These are phyloP conservation scores for Philhelius pedissequus DNA, from an alignment of 2,888 invertebrate genomes.

Conservation along the genomic window DNA sequence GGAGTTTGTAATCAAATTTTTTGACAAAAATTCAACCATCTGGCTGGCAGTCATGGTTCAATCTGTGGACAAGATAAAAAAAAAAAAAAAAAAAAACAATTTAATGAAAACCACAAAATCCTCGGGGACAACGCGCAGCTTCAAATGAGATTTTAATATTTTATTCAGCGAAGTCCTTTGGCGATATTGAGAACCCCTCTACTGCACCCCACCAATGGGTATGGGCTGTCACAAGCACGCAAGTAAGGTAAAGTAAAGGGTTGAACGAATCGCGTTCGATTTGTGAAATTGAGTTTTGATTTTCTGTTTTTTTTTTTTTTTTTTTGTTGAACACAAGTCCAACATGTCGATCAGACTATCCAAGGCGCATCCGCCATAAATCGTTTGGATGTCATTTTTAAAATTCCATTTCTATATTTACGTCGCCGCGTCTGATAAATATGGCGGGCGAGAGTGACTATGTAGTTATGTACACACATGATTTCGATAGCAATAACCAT, in stretches of 20 bases:
- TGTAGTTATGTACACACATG: neutral
- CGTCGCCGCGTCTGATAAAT: neutral
- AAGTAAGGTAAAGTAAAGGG: too few species aligned
- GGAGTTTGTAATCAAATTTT: conserved; percentile 20
- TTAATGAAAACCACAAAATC: conserved; percentile 47
- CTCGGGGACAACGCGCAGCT: conserved; percentile 21
- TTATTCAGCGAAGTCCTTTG: neutral
- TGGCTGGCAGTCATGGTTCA: conserved; percentile 26
- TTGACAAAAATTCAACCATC: conserved; percentile 49
- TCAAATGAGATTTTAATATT: conserved; percentile 61
- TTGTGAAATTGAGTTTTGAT: conserved; percentile 62
- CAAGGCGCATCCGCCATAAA: conserved; percentile 65
- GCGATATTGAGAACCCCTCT: neutral
- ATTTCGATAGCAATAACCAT: neutral
- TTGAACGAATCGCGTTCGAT: conserved; percentile 57
- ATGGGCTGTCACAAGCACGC: neutral
- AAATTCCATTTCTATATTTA: conserved; percentile 64
- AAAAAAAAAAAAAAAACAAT: conserved; percentile 44
- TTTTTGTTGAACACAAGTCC: conserved; percentile 1
- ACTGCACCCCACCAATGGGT: neutral
- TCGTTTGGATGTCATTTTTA: conserved; percentile 65
- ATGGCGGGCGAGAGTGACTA: neutral
- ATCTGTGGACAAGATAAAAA: conserved; percentile 35
- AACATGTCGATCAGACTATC: conserved; percentile 48
- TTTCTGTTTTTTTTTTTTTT: conserved; percentile 19